Conservation (phyloP, 2,888 invertebrate species). For the Drosophila nigricruria region DNA sequence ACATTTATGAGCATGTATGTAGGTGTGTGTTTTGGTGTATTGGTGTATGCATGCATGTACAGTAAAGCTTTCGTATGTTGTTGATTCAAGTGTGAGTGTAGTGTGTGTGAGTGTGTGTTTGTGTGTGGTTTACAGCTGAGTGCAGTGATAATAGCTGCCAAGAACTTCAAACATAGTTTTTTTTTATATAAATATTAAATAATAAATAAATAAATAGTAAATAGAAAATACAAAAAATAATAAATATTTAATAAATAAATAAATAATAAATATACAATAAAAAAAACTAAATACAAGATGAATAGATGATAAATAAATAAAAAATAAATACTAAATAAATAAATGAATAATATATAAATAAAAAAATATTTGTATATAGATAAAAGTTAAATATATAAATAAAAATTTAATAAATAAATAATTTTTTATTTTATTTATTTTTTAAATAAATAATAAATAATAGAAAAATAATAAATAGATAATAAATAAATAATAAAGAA, state of each 20-base stretch:
- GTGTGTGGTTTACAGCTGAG: constrained; percentile 1
- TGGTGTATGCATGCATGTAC: constrained; percentile 9
- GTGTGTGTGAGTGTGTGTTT: neutral
- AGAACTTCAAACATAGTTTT: neutral
- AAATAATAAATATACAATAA: neutral
- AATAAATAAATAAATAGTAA: neutral
- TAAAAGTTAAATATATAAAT: too few species aligned
- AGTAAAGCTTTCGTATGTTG: constrained; percentile 25
- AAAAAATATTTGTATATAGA: too few species aligned
- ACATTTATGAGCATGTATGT: constrained; percentile 5
- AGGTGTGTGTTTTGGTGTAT: neutral
- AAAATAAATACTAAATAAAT: too few species aligned
- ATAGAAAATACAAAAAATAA: neutral
- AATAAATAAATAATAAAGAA: too few species aligned
- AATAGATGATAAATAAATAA: too few species aligned
- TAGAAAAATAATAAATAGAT: neutral
- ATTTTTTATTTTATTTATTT: neutral
- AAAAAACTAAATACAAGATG: neutral
- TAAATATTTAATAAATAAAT: neutral
- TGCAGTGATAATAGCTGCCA: constrained; percentile 13
- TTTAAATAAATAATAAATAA: neutral
- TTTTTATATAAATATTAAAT: neutral
- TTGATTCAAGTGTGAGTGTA: neutral
- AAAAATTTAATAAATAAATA: neutral
- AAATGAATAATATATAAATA: neutral